Evolutionary conservation across 2,888 invertebrate genomes (phyloP).

Genomic region (Lacanobia oleracea): DNA sequence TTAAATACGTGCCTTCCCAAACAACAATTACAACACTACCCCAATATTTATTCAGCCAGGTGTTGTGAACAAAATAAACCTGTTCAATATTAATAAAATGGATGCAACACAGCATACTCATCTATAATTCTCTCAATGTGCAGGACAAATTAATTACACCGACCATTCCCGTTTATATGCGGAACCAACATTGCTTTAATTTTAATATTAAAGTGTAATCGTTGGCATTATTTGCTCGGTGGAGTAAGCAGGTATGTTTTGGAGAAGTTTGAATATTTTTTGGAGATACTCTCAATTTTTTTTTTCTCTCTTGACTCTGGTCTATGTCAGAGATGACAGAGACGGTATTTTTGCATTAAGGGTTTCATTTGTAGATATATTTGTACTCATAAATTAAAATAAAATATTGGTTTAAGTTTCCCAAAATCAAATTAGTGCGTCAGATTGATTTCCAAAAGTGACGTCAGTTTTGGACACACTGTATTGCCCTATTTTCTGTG

Average conservation of each 20-base stretch:
- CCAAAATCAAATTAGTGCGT: too few species aligned
- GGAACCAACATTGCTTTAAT: constrained; percentile 49
- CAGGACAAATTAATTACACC: constrained; percentile 59
- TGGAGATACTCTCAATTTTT: not conserved
- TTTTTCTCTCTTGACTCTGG: too few species aligned
- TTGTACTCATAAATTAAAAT: not conserved
- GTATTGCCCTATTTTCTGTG: too few species aligned
- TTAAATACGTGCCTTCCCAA: not conserved
- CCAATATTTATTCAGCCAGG: constrained; percentile 23
- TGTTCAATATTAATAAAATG: constrained; percentile 53
- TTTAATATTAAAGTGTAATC: constrained; percentile 36
- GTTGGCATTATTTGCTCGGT: not conserved
- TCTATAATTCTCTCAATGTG: constrained; percentile 61
- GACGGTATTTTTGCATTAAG: not conserved
- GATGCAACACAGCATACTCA: constrained; percentile 42
- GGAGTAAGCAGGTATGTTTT: not conserved
- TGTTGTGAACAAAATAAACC: constrained; percentile 32
- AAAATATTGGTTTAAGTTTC: not conserved
- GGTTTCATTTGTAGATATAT: not conserved
- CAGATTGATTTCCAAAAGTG: too few species aligned
- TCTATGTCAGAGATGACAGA: too few species aligned
- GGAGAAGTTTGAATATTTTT: not conserved
- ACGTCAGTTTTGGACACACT: too few species aligned
- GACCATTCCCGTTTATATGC: constrained; percentile 43
- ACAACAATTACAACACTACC: not conserved